These are phyloP conservation scores for Ceyx margarethae DNA, from an alignment of 2,113 vertebrate species.

Conservation along the genomic window DNA sequence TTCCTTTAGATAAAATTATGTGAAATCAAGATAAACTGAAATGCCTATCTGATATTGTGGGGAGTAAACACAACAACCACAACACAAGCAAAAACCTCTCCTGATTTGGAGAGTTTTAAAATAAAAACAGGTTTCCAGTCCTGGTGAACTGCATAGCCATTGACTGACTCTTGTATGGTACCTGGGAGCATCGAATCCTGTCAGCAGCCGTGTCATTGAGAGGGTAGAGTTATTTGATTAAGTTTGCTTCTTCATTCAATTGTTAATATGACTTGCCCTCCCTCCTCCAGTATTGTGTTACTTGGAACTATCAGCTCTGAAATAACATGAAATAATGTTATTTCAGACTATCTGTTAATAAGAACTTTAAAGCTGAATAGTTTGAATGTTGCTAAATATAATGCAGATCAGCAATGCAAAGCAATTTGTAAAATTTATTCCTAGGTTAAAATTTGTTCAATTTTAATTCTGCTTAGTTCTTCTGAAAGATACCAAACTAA, in stretches of 20 bases:
- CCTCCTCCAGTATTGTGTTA: not conserved
- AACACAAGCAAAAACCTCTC: not conserved
- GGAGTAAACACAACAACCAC: not conserved
- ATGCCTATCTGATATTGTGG: not conserved
- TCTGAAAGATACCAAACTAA: not conserved
- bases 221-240: conserved; percentile 73
- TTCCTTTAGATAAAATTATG: not conserved
- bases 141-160: conserved; percentile 72
- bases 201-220: conserved; percentile 72
- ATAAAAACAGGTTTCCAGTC: conserved; percentile 71
- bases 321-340: not conserved
- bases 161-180: conserved; percentile 71
- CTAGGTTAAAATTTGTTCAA: not conserved
- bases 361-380: not conserved
- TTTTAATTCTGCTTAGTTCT: not conserved
- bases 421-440: not conserved
- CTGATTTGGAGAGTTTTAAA: conserved; percentile 16
- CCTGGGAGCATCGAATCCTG: conserved; percentile 66
- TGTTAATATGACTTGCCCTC: not conserved
- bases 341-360: not conserved
- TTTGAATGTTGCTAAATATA: not conserved
- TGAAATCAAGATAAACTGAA: not conserved
- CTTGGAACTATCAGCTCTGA: not conserved
- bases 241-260: not conserved
- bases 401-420: not conserved